Evolutionary conservation across 2,888 invertebrate genomes (phyloP).

Genomic region (Scrobipalpa costella): DNA sequence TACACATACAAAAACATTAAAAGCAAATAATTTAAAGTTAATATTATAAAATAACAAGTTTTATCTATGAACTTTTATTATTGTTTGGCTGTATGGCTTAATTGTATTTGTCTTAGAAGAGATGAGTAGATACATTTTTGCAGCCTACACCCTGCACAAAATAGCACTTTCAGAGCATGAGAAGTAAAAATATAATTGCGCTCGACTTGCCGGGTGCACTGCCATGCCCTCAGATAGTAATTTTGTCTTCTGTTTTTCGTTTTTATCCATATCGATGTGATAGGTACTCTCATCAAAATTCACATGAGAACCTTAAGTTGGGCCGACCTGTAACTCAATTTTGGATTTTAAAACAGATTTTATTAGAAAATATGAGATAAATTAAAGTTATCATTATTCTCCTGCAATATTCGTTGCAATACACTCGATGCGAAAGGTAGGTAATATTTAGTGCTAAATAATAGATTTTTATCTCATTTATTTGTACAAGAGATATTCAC

Average conservation of each 20-base stretch:
- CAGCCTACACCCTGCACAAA: too few species aligned
- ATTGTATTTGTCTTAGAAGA: too few species aligned
- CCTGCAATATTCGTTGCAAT: neutral
- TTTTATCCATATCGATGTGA: neutral
- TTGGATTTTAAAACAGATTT: neutral
- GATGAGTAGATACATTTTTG: too few species aligned
- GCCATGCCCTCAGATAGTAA: neutral
- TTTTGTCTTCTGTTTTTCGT: neutral
- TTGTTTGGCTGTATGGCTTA: too few species aligned
- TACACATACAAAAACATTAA: too few species aligned
- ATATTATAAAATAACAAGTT: too few species aligned
- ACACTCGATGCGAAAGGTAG: constrained; percentile 12
- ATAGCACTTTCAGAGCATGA: too few species aligned
- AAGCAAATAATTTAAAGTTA: too few species aligned
- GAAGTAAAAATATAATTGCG: neutral
- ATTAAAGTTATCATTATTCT: neutral
- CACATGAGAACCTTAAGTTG: neutral
- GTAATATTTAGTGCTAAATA: neutral
- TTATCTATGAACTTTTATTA: too few species aligned
- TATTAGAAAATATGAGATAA: neutral
- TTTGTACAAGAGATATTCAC: neutral
- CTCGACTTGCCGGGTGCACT: too few species aligned
- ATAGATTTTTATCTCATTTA: neutral
- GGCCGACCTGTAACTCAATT: neutral
- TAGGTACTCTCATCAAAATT: neutral